Evolutionary conservation across 2,113 vertebrate species (phyloP).

Genomic region (Capra hircus): DNA sequence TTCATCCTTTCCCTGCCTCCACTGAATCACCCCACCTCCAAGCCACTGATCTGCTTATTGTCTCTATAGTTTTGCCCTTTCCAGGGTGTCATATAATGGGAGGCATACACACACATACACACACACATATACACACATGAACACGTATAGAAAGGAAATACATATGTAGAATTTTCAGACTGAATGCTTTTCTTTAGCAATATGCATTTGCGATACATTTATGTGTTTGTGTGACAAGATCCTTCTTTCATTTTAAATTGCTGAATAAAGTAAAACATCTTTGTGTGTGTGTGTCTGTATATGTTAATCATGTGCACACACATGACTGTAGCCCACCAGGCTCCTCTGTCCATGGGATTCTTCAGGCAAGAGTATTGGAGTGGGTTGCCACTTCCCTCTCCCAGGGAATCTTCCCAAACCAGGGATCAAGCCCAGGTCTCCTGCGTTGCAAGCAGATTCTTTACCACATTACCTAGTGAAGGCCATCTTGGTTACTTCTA

Average conservation of each 20-base stretch:
- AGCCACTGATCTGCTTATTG: background rate
- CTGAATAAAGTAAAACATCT: background rate
- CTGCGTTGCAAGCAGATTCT: background rate
- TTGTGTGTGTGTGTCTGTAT: background rate
- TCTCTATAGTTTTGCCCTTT: background rate
- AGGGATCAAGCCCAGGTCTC: background rate
- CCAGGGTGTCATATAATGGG: background rate
- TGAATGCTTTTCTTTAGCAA: background rate
- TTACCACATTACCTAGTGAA: background rate
- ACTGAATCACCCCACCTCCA: background rate
- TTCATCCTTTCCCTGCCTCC: background rate
- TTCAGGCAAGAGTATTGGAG: background rate
- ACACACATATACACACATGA: rapidly evolving
- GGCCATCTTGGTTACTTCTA: background rate
- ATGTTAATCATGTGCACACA: background rate
- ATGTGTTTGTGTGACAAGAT: background rate
- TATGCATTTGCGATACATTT: background rate
- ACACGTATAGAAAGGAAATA: background rate
- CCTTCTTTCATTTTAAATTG: background rate
- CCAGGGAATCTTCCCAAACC: background rate
- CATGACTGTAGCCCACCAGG: background rate
- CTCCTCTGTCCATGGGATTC: background rate
- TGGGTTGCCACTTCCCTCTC: background rate
- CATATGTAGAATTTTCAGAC: background rate
- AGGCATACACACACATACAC: background rate